Evolutionary conservation across 1,140 invertebrate genomes (phyloP), one percentile per base, ranked within the genome.

Genomic region (Brachionus rotundiformis): DNA sequence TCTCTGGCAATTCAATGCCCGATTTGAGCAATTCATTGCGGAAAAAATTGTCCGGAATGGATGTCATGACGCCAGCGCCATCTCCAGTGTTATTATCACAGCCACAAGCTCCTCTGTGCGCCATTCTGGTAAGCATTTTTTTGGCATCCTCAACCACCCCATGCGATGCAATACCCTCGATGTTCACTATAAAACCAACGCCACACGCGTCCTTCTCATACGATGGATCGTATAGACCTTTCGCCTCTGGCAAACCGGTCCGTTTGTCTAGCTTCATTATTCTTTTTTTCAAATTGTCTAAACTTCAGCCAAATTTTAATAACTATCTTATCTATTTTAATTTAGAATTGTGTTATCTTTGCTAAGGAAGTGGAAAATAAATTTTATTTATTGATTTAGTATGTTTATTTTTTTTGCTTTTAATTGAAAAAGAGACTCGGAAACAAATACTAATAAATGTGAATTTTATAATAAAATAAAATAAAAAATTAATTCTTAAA

Each of bases 61-160:
- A 95, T 61, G 94, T 93, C 83, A 98, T 90, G 27, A 98, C 93
- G 80, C 97, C 97, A 84, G 97, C 96, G 63, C 97, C 97, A 88
- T 99, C 97, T 61, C 97, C 97, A 16, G 96, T 97, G 87, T 98
- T 95, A 89, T 98, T 98, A 89, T 99, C 97, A 89, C 96, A 98
- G 25, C 95, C 94, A 89, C 95, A 98, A 25, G 96, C 97, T 83
- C 97, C 97, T 83, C 97, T 92, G 89, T 99, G 97, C 89, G 96
- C 94, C 96, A 99, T 99, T 84, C 96, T 93, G 85, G 93, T 92
- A 23, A 96, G 92, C 87, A 99, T 91, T 80, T 90, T 93, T 87
- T 96, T 92, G 13, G 96, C 95, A 93, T 98, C 95, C 84, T 92
- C 91, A 83, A 99, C 89, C 85, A 99, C 96, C 94, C 96, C 95